Conservation (phyloP, 1,140 invertebrate species). For the Drosophila busckii region DNA sequence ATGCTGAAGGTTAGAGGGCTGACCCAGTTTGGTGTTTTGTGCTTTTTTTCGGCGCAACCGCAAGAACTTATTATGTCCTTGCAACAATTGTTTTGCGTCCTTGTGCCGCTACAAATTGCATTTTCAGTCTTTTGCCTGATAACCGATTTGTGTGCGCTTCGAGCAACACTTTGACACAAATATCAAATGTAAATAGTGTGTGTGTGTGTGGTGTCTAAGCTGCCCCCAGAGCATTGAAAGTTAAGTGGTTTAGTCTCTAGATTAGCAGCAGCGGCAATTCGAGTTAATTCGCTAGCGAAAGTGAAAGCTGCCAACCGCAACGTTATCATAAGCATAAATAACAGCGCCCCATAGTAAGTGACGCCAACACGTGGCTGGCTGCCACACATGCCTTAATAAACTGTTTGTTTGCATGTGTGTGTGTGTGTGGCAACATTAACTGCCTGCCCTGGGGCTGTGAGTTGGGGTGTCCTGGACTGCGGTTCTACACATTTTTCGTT, state of each 20-base stretch:
- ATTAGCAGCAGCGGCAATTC: constrained; percentile 1
- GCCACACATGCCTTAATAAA: constrained; percentile 15
- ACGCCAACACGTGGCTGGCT: constrained; percentile 63
- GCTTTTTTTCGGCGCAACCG: constrained; percentile 9
- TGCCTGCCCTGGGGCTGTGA: constrained; percentile 22
- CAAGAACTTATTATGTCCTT: constrained; percentile 53
- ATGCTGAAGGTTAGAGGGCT: constrained; percentile 67
- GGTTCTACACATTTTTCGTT: constrained; percentile 65
- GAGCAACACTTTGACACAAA: no score
- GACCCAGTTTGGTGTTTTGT: constrained; percentile 51
- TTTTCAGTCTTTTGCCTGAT: constrained; percentile 39
- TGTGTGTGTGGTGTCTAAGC: no score
- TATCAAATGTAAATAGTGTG: no score
- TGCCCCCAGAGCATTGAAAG: no score
- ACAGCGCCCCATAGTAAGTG: constrained; percentile 55
- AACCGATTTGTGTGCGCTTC: constrained; percentile 63
- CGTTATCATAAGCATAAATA: constrained; percentile 73
- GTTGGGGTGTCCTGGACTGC: background rate
- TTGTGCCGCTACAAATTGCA: constrained; percentile 44
- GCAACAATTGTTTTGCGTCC: constrained; percentile 25
- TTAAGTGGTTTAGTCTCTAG: no score
- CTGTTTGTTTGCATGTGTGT: constrained; percentile 6
- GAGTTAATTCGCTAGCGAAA: constrained; percentile 4
- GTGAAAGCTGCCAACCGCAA: constrained; percentile 52
- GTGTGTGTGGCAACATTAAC: constrained; percentile 38